Evolutionary conservation across 1,140 invertebrate species (phyloP), one percentile per base, ranked within the genome.

Genomic region (Acromyrmex charruanus): DNA sequence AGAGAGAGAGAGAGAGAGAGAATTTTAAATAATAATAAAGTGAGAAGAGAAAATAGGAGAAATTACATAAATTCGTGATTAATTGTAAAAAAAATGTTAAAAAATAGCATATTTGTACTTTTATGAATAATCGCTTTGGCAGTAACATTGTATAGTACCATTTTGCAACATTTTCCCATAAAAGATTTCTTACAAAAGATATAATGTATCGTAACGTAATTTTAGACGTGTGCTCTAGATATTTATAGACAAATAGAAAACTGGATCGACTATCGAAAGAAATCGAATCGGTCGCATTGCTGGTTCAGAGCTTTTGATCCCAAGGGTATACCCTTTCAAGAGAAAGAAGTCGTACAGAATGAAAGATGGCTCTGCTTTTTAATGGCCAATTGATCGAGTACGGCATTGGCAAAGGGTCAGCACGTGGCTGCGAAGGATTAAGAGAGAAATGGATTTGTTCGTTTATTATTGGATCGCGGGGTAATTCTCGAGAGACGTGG

Each of bases 371-470:
- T n/a, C 69, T 39, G 55, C 39, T 74, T 75, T 84, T 84, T 84
- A 84, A 84, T 84, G 80, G 69, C 39, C 80, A 49, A 59, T 84
- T 84, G 80, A 84, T 84, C 69, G 69, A 84, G 69, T 35, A 63
- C 14, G 39, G 80, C 7, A 49, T 49, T 39, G 77, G 79, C 66
- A 81, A 69, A 39, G 69, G 69, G 39, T 61, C 69, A 71, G 80
- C 80, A 49, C 49, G 80, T 59, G 68, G 35, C 69, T 71, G 80
- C 69, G 39, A 51, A 31, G 69, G 39, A 84, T 84, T 84, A 84
- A 75, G 39, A 61, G 69, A 61, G 55, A 84, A 84, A 84, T 84
- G 80, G 80, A 84, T 84, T 84, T 75, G 80, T 75, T 61, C 55
- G 55, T 84, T 84, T 84, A 84, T 84, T 84, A 75, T 84, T 84